These are phyloP conservation scores for Nymphalis io DNA, from an alignment of 1,140 invertebrate genomes.

Conservation along the genomic window DNA sequence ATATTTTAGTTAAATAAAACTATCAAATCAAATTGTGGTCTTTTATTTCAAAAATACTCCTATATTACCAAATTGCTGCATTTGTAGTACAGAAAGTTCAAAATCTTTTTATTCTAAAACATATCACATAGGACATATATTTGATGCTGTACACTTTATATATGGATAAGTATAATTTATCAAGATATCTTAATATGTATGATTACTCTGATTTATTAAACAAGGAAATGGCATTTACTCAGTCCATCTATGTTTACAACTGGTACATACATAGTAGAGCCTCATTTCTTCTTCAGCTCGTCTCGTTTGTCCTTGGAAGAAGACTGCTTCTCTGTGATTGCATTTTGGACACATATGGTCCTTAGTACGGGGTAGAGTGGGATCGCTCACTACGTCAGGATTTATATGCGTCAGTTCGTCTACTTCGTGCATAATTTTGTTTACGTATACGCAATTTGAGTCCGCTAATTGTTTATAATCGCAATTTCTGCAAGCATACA, in stretches of 20 bases:
- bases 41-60: slow-evolving; percentile 15
- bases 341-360: slow-evolving; percentile 99
- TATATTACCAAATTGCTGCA: not conserved
- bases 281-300: slow-evolving; percentile 99
- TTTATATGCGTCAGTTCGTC: slow-evolving; percentile 99
- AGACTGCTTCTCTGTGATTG: slow-evolving; percentile 93
- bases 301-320: slow-evolving; percentile 90
- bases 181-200: too few species aligned
- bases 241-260: slow-evolving; percentile 98
- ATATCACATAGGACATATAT: too few species aligned
- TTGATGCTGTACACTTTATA: not conserved
- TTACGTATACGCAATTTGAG: slow-evolving; percentile 99
- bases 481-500: slow-evolving; percentile 99
- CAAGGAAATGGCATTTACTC: slow-evolving; percentile 85
- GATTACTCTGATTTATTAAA: not conserved
- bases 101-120: too few species aligned
- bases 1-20: slow-evolving; percentile 65
- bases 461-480: slow-evolving; percentile 98
- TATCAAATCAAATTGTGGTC: slow-evolving; percentile 20
- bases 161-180: not conserved
- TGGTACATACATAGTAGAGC: slow-evolving; percentile 99
- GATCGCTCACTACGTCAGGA: slow-evolving; percentile 98
- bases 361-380: slow-evolving; percentile 97
- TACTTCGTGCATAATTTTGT: slow-evolving; percentile 99
- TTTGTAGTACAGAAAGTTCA: too few species aligned